Percentiles rank a stretch among this genome's conserved stretches.
phyloP scores from a whole-genome alignment of 2,888 invertebrate genomes.

The Patella depressa region DNA sequence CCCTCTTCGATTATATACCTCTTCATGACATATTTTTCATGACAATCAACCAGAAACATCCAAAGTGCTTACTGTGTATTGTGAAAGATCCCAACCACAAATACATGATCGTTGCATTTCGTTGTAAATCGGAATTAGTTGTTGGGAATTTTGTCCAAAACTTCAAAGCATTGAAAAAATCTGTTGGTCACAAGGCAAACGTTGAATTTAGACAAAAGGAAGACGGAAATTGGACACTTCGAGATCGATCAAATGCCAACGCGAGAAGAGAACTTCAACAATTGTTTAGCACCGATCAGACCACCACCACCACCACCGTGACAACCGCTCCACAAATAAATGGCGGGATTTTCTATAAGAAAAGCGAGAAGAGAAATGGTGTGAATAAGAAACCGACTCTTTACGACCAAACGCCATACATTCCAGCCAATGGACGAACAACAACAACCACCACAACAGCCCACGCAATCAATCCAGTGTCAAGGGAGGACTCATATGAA shows the following conservation, averaged over 20 bases:
- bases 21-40: slow-evolving; percentile 46
- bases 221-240: slow-evolving; percentile 60
- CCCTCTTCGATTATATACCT: slow-evolving; percentile 39
- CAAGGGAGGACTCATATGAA: slow-evolving; percentile 18
- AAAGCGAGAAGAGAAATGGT: background rate
- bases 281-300: slow-evolving; percentile 15
- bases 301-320: slow-evolving; percentile 5
- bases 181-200: slow-evolving; percentile 22
- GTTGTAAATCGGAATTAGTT: slow-evolving; percentile 44
- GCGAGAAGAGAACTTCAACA: slow-evolving; percentile 14
- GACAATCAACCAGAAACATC: slow-evolving; percentile 46
- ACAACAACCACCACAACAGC: background rate
- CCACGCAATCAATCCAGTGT: slow-evolving; percentile 13
- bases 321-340: slow-evolving; percentile 13
- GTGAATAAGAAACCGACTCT: background rate
- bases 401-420: slow-evolving; percentile 19
- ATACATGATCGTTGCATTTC: slow-evolving; percentile 49
- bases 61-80: slow-evolving; percentile 50
- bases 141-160: slow-evolving; percentile 44
- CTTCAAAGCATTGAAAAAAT: slow-evolving; percentile 35
- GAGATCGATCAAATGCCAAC: slow-evolving; percentile 22
- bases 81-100: slow-evolving; percentile 37
- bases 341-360: slow-evolving; percentile 11
- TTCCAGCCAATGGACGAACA: slow-evolving; percentile 12
- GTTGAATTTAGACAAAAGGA: slow-evolving; percentile 41